Evolutionary conservation across 2,113 vertebrate species (phyloP).

Genomic region (Glaucomys volans): DNA sequence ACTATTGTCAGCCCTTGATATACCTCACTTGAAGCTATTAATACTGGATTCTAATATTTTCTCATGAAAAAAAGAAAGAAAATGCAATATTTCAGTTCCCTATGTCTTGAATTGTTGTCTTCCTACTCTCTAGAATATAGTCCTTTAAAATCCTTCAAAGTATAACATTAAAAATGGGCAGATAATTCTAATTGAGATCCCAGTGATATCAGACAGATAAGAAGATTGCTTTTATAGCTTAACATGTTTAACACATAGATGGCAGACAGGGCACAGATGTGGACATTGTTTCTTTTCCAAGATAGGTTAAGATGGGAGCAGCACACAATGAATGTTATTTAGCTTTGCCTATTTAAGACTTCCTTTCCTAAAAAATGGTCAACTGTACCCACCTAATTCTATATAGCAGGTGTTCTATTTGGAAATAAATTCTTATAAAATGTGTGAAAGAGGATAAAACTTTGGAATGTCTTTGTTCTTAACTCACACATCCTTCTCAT

Average conservation of each 20-base stretch:
- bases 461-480: constrained; percentile 23
- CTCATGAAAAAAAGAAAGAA: constrained; percentile 1
- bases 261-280: not conserved
- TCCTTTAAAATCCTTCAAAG: constrained; percentile 8
- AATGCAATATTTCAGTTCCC: not conserved
- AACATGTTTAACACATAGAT: constrained; percentile 14
- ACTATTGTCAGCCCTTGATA: not conserved
- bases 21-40: not conserved
- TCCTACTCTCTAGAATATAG: not conserved
- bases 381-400: not conserved
- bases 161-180: constrained; percentile 26
- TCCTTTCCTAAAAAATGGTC: not conserved
- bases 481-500: not conserved
- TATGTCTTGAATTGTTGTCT: not conserved
- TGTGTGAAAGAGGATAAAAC: not conserved
- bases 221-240: constrained; percentile 52
- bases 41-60: not conserved
- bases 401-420: not conserved
- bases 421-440: not conserved
- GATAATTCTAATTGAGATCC: not conserved
- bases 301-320: not conserved
- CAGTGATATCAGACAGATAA: constrained; percentile 40
- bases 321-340: not conserved
- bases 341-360: not conserved
- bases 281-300: constrained; percentile 25